Conservation (phyloP, 2,888 invertebrate genomes). For the Thyatira batis region DNA sequence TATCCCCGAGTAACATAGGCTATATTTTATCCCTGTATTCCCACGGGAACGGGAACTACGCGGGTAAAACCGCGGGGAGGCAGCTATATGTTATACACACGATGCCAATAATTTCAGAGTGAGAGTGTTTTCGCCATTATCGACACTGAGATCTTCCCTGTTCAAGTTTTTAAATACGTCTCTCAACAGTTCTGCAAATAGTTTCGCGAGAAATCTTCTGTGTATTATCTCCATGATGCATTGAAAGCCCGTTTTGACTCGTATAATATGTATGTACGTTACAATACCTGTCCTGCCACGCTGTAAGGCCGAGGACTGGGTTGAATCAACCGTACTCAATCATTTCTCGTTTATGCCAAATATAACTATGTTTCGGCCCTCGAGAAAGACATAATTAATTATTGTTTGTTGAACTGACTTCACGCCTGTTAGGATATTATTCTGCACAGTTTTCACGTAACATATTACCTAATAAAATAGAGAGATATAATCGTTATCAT, state of each 20-base stretch:
- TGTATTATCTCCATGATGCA: background rate
- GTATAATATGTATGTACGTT: background rate
- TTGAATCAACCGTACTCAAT: background rate
- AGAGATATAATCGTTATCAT: background rate
- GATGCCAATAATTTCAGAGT: background rate
- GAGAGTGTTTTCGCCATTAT: background rate
- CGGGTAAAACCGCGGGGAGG: too few relatives aligned
- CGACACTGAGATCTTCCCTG: background rate
- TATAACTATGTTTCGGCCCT: background rate
- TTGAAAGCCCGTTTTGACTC: background rate
- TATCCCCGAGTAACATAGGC: too few relatives aligned
- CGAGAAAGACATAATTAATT: background rate
- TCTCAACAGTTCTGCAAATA: background rate
- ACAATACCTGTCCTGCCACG: background rate
- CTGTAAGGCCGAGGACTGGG: background rate
- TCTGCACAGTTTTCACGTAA: background rate
- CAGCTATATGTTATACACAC: too few relatives aligned
- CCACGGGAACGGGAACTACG: too few relatives aligned
- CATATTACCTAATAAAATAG: background rate
- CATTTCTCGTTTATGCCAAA: background rate
- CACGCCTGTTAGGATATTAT: background rate
- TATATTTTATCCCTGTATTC: too few relatives aligned
- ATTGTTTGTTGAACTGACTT: too few relatives aligned
- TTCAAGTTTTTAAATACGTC: background rate
- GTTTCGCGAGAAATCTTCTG: background rate